These are phyloP conservation scores for Pemphigus obesinymphae DNA, from an alignment of 1,140 invertebrate species.

Conservation along the genomic window DNA sequence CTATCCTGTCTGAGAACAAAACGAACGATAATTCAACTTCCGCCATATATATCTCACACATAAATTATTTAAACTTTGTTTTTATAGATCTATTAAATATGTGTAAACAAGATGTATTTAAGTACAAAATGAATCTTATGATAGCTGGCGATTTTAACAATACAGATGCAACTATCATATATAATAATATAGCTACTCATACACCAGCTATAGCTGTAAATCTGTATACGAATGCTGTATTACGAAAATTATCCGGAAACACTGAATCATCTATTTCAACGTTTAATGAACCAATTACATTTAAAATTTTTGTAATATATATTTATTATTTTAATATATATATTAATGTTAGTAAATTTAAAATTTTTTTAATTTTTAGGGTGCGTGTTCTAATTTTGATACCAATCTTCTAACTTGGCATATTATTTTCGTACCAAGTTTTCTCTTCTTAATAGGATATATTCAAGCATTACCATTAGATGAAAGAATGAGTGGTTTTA, in stretches of 20 bases:
- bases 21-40: no score
- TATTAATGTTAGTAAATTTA: not conserved
- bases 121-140: constrained; percentile 43
- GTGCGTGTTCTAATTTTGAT: not conserved
- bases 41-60: no score
- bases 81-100: constrained; percentile 39
- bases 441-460: constrained; percentile 28
- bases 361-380: not conserved
- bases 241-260: constrained; percentile 48
- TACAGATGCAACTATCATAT: constrained; percentile 43
- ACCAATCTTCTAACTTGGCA: not conserved
- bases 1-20: no score
- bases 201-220: constrained; percentile 53
- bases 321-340: no score
- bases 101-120: constrained; percentile 37
- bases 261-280: constrained; percentile 54
- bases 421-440: not conserved
- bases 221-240: constrained; percentile 52
- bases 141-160: constrained; percentile 41
- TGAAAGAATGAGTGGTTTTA: constrained; percentile 54
- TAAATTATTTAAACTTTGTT: not conserved
- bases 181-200: constrained; percentile 52
- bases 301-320: not conserved
- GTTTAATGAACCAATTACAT: constrained; percentile 58
- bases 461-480: constrained; percentile 56